phyloP scores from a whole-genome alignment of 2,113 vertebrate genomes.

The Lophura nycthemera region DNA sequence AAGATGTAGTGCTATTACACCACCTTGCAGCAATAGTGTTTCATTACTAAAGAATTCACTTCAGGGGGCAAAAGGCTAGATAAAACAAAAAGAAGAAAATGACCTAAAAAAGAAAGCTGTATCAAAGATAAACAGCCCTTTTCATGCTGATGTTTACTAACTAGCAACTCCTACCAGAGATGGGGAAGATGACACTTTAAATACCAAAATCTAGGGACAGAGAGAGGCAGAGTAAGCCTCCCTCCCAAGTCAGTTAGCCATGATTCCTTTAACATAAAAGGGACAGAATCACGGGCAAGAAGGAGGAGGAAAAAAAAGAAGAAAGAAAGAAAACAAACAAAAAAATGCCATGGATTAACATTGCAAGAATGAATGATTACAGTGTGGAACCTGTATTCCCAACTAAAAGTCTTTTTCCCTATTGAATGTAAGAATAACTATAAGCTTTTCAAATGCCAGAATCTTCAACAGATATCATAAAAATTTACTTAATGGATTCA shows the following conservation, averaged over 20 bases:
- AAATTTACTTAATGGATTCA: conserved; percentile 40
- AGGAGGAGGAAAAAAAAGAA: not conserved
- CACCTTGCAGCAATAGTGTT: conserved; percentile 75
- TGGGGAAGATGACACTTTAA: not conserved
- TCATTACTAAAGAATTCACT: conserved; percentile 63
- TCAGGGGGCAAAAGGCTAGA: conserved; percentile 36
- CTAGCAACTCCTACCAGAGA: not conserved
- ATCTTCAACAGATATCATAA: conserved; percentile 57
- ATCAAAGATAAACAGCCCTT: not conserved
- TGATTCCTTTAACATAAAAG: not conserved
- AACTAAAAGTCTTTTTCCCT: conserved; percentile 41
- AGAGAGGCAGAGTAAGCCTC: not conserved
- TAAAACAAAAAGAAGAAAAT: conserved; percentile 50
- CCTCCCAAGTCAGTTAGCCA: not conserved
- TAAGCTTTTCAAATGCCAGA: conserved; percentile 62
- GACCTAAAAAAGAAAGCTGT: conserved; percentile 12
- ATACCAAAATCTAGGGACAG: not conserved
- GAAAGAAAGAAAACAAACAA: not conserved
- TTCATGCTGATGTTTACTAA: not conserved
- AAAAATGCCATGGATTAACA: conserved; percentile 13
- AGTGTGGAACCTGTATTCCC: conserved; percentile 33
- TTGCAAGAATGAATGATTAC: conserved; percentile 16
- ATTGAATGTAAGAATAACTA: conserved; percentile 49
- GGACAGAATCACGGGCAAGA: not conserved
- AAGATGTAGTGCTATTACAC: conserved; percentile 70